Evolutionary conservation across 2,113 vertebrate genomes (phyloP).

Genomic region (Oenanthe oenanthe): DNA sequence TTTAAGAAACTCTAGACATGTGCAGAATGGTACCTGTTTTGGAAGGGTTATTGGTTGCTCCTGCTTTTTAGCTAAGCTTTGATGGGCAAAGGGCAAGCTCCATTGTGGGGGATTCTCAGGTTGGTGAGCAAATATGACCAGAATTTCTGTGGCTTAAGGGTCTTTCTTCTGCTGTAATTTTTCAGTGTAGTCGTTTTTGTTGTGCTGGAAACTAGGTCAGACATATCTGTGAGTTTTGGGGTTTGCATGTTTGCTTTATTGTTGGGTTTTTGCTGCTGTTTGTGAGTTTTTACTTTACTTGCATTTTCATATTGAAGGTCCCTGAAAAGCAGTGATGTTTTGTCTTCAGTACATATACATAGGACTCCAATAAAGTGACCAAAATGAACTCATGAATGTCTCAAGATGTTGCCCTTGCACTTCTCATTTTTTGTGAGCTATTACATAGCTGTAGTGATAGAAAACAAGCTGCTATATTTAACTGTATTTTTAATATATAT

Average conservation of each 20-base stretch:
- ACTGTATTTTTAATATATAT: neutral
- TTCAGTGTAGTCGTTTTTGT: neutral
- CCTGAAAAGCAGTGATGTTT: neutral
- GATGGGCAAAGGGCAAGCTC: neutral
- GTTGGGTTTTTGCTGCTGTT: neutral
- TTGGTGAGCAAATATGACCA: neutral
- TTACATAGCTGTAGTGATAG: neutral
- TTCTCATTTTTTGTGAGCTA: neutral
- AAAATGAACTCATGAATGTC: neutral
- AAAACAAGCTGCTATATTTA: conserved; percentile 23
- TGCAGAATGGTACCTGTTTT: neutral
- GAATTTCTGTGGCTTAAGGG: neutral
- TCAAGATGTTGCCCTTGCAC: neutral
- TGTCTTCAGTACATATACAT: neutral
- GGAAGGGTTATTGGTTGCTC: neutral
- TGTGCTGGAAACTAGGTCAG: neutral
- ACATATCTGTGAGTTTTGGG: rapidly evolving
- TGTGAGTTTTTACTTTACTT: neutral
- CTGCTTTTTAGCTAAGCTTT: neutral
- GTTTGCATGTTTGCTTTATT: neutral
- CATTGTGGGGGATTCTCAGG: neutral
- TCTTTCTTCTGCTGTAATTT: neutral
- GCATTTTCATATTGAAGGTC: neutral
- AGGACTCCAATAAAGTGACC: neutral
- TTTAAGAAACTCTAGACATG: neutral